phyloP scores from a whole-genome alignment of 2,113 vertebrate species.

The Oophaga pumilio region DNA sequence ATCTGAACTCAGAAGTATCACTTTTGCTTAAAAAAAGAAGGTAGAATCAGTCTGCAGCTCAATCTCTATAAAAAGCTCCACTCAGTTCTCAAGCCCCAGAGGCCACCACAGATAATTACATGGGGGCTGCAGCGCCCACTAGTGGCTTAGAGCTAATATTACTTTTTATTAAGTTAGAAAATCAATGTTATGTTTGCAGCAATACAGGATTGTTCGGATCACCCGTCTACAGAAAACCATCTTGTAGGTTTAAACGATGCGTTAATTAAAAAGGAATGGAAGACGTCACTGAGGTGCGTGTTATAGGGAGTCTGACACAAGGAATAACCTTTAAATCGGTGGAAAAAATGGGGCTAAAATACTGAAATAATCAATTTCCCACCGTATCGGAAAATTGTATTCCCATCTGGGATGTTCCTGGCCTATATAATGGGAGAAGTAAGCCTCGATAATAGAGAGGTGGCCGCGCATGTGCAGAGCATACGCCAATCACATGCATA shows the following conservation, averaged over 20 bases:
- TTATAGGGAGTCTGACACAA: background rate
- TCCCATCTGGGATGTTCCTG: too few relatives aligned
- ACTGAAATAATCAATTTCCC: too few relatives aligned
- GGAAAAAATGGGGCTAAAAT: too few relatives aligned
- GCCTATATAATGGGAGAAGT: too few relatives aligned
- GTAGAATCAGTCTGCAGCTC: background rate
- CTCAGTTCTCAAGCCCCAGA: background rate
- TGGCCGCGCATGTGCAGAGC: too few relatives aligned
- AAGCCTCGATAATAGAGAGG: too few relatives aligned
- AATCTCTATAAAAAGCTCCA: background rate
- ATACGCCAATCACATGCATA: too few relatives aligned
- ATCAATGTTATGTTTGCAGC: background rate
- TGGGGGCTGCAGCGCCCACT: background rate
- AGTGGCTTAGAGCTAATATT: background rate
- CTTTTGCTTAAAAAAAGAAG: conserved; percentile 12
- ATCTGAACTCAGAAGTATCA: background rate
- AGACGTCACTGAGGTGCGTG: background rate
- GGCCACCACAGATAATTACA: background rate
- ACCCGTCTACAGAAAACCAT: background rate
- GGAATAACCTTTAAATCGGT: background rate
- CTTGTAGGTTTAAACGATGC: background rate
- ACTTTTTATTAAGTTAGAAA: background rate
- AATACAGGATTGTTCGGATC: background rate
- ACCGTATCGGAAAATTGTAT: too few relatives aligned
- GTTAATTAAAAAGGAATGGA: background rate